These are phyloP conservation scores for Halictus ligatus DNA, from an alignment of 2,888 invertebrate genomes.

Conservation along the genomic window DNA sequence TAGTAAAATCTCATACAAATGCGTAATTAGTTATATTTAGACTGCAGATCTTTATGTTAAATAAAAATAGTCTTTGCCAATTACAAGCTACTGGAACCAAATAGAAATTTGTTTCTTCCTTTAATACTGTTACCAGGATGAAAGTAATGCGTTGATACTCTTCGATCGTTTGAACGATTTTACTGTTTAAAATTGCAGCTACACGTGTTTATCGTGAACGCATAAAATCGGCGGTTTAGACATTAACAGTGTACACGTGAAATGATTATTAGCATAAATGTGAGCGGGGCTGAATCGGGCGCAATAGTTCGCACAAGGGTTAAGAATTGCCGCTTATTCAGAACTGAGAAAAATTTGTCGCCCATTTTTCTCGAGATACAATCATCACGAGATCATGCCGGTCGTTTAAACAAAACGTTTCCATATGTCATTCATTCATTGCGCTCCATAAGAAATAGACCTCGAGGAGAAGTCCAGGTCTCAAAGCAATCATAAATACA, in stretches of 20 bases:
- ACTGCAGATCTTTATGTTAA: too few species aligned
- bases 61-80: too few species aligned
- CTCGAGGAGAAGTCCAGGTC: not conserved
- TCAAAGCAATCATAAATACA: slow-evolving; percentile 39
- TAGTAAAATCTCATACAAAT: too few species aligned
- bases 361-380: not conserved
- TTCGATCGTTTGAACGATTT: too few species aligned
- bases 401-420: slow-evolving; percentile 23
- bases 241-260: not conserved
- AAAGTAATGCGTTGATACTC: too few species aligned
- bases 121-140: too few species aligned
- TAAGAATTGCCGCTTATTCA: not conserved
- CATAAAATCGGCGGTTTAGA: not conserved
- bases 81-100: too few species aligned
- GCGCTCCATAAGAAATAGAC: not conserved
- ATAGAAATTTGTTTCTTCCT: too few species aligned
- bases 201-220: too few species aligned
- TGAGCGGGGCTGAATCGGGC: not conserved
- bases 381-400: not conserved
- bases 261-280: not conserved
- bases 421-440: slow-evolving; percentile 5
- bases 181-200: too few species aligned
- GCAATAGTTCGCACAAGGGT: not conserved
- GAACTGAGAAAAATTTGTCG: not conserved
- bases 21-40: too few species aligned